Evolutionary conservation across 2,888 invertebrate genomes (phyloP), one percentile per base, ranked within the genome.

Genomic region (Xestia rhomboidea): DNA sequence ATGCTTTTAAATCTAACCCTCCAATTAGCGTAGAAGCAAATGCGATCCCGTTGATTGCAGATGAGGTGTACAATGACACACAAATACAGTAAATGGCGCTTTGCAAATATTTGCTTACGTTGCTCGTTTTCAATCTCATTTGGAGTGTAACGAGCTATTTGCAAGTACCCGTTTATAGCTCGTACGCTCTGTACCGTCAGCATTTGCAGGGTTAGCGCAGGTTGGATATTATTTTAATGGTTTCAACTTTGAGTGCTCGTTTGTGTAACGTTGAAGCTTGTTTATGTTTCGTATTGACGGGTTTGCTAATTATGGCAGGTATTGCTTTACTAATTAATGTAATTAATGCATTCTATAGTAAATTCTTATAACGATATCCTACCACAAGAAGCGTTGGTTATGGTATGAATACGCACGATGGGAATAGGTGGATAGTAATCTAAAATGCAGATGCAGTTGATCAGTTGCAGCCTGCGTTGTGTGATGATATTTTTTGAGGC

Each of bases 131-230:
- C 88, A 85, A 90, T 90, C 88, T 86, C 89, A 91, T 91, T 92
- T 87, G 88, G 85, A 89, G 84, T 88, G 84, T 92, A 90, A 92
- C 90, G 90, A 92, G 91, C 88, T 84, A 90, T 92, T 91, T 89
- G 89, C 85, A 74, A 87, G 84, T 74, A 85, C 82, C 82, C 84
- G 88, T 88, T 89, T 90, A 89, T 88, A 83, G 85, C 83, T 85
- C 76, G 77, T 81, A 79, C 79, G 46, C 77, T 76, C 68, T 60
- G 66, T 63, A 68, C 73, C 79, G 78, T 82, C 74, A 81, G 79
- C 83, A n/a, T 83, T 82, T 81, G 62, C 73, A 76, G 80, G 80
- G 62, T 87, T 85, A 85, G 73, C 82, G 57, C 76, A 77, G 77
- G 74, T 81, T 85, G 83, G 64, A 85, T 81, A 86, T 86, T 82